Percentiles rank a stretch among this genome's conserved stretches.
These are phyloP conservation scores for Drosophila mimica DNA, from an alignment of 2,888 invertebrate species.

Conservation along the genomic window DNA sequence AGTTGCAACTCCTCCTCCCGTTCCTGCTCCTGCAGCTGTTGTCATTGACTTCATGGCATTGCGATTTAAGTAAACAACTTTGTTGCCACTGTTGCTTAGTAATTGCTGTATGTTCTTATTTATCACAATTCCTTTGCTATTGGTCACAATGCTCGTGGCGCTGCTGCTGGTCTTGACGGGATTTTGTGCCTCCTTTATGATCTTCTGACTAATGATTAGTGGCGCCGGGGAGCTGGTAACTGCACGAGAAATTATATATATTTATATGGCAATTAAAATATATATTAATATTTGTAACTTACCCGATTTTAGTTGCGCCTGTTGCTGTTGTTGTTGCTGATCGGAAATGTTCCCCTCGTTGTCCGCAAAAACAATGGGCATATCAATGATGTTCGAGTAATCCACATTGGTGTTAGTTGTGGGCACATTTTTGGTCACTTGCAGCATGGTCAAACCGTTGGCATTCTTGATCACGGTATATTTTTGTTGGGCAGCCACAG, in stretches of 20 bases:
- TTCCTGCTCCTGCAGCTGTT: slow-evolving; percentile 54
- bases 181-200: slow-evolving; percentile 76
- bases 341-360: slow-evolving; percentile 85
- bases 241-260: slow-evolving; percentile 2
- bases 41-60: slow-evolving; percentile 83
- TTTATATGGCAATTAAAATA: neutral
- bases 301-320: slow-evolving; percentile 37
- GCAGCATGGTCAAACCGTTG: slow-evolving; percentile 71
- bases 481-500: slow-evolving; percentile 75
- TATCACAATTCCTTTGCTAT: slow-evolving; percentile 73
- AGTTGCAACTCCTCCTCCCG: slow-evolving; percentile 42
- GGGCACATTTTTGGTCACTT: slow-evolving; percentile 62
- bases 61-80: slow-evolving; percentile 84
- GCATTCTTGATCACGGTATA: slow-evolving; percentile 83
- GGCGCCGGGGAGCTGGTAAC: slow-evolving; percentile 52
- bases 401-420: slow-evolving; percentile 76
- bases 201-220: slow-evolving; percentile 81
- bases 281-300: too few species aligned
- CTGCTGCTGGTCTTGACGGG: slow-evolving; percentile 23
- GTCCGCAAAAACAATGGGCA: slow-evolving; percentile 89
- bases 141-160: slow-evolving; percentile 24
- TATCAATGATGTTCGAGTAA: slow-evolving; percentile 87
- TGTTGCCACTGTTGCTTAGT: slow-evolving; percentile 71
- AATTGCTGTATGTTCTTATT: slow-evolving; percentile 73
- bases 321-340: slow-evolving; percentile 60